These are phyloP conservation scores for Micronycteris hirsuta DNA, from an alignment of 2,113 vertebrate genomes.

Conservation along the genomic window DNA sequence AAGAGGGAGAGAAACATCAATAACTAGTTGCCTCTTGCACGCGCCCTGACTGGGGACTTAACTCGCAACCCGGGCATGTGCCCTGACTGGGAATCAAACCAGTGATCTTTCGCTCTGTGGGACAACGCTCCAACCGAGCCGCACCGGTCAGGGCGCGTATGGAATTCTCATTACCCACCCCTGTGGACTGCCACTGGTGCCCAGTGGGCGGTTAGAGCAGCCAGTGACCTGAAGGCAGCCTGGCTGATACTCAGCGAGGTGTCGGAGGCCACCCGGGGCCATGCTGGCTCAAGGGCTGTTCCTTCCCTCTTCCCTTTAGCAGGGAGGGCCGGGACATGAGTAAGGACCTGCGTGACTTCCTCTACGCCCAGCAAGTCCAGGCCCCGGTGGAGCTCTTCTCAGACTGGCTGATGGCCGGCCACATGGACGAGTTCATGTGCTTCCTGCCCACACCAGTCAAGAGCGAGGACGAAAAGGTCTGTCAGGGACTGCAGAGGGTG, in stretches of 20 bases:
- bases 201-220: accelerated
- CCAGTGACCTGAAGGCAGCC: not conserved
- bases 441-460: slow-evolving; percentile 89
- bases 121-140: too few relatives aligned
- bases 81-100: too few relatives aligned
- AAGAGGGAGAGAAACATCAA: too few relatives aligned
- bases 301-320: not conserved
- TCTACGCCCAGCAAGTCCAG: slow-evolving; percentile 92
- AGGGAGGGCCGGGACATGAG: slow-evolving; percentile 80
- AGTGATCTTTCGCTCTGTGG: too few relatives aligned
- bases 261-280: not conserved
- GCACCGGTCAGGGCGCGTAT: too few relatives aligned
- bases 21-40: too few relatives aligned
- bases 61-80: too few relatives aligned
- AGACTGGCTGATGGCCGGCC: slow-evolving; percentile 91
- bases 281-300: accelerated
- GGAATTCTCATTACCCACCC: accelerated
- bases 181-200: not conserved
- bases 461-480: slow-evolving; percentile 56
- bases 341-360: slow-evolving; percentile 86
- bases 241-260: accelerated
- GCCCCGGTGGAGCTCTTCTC: slow-evolving; percentile 89
- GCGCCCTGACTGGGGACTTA: too few relatives aligned
- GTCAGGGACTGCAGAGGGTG: not conserved
- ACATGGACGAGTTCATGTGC: slow-evolving; percentile 92